Conservation (phyloP, 2,797 vertebrate genomes). For the Gallinago solitaria region DNA sequence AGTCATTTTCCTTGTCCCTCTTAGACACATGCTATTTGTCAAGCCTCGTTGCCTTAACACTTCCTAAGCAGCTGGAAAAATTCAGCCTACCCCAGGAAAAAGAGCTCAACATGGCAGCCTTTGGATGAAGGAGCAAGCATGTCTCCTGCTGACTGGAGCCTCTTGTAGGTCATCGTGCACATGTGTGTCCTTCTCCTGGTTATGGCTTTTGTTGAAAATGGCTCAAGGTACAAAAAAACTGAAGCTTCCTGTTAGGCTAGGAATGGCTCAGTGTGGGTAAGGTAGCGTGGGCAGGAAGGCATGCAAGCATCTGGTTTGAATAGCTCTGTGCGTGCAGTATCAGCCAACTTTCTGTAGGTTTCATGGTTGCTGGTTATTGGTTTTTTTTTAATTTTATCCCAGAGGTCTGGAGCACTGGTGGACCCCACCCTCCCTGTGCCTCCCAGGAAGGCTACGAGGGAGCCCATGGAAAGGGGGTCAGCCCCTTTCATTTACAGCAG, state of each 20-base stretch:
- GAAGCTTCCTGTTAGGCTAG: constrained; percentile 62
- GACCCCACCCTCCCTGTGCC: constrained; percentile 39
- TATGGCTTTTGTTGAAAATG: constrained; percentile 59
- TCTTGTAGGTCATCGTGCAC: not conserved
- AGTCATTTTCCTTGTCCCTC: not conserved
- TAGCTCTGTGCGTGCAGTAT: constrained; percentile 18
- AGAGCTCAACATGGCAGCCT: not conserved
- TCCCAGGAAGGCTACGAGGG: not conserved
- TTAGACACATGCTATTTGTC: not conserved
- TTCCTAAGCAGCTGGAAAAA: constrained; percentile 42
- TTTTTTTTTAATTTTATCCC: constrained; percentile 10
- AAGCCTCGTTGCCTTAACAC: not conserved
- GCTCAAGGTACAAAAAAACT: constrained; percentile 61
- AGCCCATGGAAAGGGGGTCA: not conserved
- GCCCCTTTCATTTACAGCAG: not conserved
- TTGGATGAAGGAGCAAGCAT: not conserved
- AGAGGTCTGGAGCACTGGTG: not conserved
- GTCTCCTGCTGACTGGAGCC: not conserved
- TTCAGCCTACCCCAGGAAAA: not conserved
- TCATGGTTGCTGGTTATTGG: not conserved
- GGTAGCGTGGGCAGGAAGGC: constrained; percentile 71
- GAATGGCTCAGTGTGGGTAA: constrained; percentile 56
- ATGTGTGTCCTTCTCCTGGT: constrained; percentile 3
- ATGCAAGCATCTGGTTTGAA: constrained; percentile 75
- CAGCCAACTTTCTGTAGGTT: constrained; percentile 62